A percentile compares a stretch with the other conserved stretches of the same genome.
Evolutionary conservation across 1,140 invertebrate genomes (phyloP).

Genomic region (Polyergus mexicanus): DNA sequence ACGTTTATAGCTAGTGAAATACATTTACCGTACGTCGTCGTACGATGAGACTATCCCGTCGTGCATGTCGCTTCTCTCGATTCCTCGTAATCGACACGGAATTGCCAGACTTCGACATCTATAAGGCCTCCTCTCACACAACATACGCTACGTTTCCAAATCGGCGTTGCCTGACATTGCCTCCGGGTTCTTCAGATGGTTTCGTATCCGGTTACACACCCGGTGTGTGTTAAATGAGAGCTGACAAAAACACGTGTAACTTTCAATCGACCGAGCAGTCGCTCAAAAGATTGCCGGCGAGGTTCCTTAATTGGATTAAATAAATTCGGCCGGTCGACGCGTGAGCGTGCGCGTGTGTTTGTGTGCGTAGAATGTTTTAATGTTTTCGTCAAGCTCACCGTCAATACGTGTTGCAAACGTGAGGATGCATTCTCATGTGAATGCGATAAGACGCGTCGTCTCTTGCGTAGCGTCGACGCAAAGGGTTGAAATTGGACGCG

Average conservation of each 20-base stretch:
- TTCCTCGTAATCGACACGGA: conserved; percentile 58
- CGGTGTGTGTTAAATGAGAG: conserved; percentile 74
- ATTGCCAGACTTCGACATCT: conserved; percentile 55
- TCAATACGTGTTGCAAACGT: conserved; percentile 38
- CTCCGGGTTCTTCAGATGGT: conserved; percentile 57
- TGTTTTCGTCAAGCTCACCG: not conserved
- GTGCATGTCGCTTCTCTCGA: conserved; percentile 59
- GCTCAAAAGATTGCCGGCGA: conserved; percentile 74
- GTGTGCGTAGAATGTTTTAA: conserved; percentile 14
- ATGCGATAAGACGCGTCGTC: conserved; percentile 57
- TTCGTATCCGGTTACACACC: conserved; percentile 76
- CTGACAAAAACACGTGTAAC: conserved; percentile 83
- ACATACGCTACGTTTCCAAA: conserved; percentile 45
- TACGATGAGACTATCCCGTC: not conserved
- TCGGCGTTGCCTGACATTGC: conserved; percentile 32
- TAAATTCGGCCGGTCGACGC: conserved; percentile 65
- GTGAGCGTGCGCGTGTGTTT: conserved; percentile 1
- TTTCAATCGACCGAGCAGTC: conserved; percentile 80
- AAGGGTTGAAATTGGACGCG: conserved; percentile 71
- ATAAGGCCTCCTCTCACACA: conserved; percentile 64
- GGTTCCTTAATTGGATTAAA: conserved; percentile 78
- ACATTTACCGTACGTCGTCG: conserved; percentile 21
- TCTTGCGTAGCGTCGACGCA: conserved; percentile 33
- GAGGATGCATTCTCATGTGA: conserved; percentile 24
- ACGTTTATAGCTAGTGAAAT: not conserved